Base-by-base conservation (phyloP, 2,113 vertebrate species). In the Cottus gobio region DNA sequence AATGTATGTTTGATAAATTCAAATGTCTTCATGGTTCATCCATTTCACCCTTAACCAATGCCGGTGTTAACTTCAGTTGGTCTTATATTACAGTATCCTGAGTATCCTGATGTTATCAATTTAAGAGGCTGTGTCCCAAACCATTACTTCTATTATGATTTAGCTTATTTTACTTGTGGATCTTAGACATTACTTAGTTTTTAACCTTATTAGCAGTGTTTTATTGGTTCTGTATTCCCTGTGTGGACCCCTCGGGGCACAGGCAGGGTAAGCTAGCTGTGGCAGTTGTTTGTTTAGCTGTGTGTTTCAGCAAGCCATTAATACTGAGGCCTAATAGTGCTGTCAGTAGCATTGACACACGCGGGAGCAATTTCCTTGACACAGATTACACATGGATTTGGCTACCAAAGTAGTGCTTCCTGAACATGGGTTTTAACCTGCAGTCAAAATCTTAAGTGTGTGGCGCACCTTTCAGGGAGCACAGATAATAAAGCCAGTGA, bases 261-360 rank as follows among this genome's bases (percentile, higher is more conserved):
- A 83, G 73, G 63, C 65, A 12, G 69, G 75, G 70, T 79, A 79
- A 77, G 77, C 67, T 74, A 68, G 81, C 88, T 82, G 80, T 82
- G 87, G 87, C 82, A 81, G 77, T 83, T 93, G 87, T 92, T 92
- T 93, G 90, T 94, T 92, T 92, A 92, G 91, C 89, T 84, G 85
- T 80, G 85, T 82, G 82, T 92, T 87, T 87, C 86, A 84, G 75
- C 87, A 68, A 88, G 84, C 89, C 82, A 88, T 91, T 91, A 91
- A 91, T 89, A 86, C 83, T 28, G 10, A 71, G 64, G 82, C 69
- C 73, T 91, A 89, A 83, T 87, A 85, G 84, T 83, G 71, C 77
- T 89, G 89, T 91, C 83, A 80, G 87, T 81, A 80, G 87, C 81
- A 85, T 89, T 87, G 89, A 88, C 86, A 89, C 91, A 91, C 85